phyloP scores from a whole-genome alignment of 2,797 vertebrate genomes.

The Zalophus californianus region DNA sequence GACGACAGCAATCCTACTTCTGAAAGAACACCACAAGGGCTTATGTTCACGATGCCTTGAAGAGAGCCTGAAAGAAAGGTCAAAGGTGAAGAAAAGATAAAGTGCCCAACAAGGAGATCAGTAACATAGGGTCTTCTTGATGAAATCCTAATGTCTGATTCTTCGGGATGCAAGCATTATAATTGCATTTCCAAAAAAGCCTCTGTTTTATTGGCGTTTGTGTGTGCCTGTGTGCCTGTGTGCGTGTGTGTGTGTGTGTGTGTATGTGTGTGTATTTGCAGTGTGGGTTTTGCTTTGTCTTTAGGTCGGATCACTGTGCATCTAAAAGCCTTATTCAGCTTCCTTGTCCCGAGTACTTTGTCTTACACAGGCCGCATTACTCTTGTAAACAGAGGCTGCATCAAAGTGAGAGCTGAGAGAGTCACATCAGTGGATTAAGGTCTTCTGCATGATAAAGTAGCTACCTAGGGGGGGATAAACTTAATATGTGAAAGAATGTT shows the following conservation, averaged over 20 bases:
- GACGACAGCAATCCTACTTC: slow-evolving; percentile 94
- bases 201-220: slow-evolving; percentile 65
- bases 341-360: slow-evolving; percentile 99
- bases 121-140: slow-evolving; percentile 91
- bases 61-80: slow-evolving; percentile 94
- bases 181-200: slow-evolving; percentile 89
- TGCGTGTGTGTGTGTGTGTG: slow-evolving; percentile 53
- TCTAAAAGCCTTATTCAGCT: slow-evolving; percentile 96
- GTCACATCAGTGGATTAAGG: slow-evolving; percentile 99
- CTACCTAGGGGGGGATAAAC: slow-evolving; percentile 99
- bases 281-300: slow-evolving; percentile 89
- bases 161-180: slow-evolving; percentile 88
- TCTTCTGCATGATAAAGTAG: slow-evolving; percentile 99
- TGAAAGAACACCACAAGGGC: slow-evolving; percentile 95
- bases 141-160: slow-evolving; percentile 92
- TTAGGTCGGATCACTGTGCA: slow-evolving; percentile 94
- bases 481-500: slow-evolving; percentile 99
- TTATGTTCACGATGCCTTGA: slow-evolving; percentile 94
- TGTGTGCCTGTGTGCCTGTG: slow-evolving; percentile 55
- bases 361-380: slow-evolving; percentile 97
- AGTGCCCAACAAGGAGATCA: slow-evolving; percentile 98
- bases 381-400: slow-evolving; percentile 95
- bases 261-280: slow-evolving; percentile 73
- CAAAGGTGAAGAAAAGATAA: slow-evolving; percentile 98
- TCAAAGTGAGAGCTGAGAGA: slow-evolving; percentile 98